Conservation (phyloP, 1,140 invertebrate genomes). For the Babylonia areolata region DNA sequence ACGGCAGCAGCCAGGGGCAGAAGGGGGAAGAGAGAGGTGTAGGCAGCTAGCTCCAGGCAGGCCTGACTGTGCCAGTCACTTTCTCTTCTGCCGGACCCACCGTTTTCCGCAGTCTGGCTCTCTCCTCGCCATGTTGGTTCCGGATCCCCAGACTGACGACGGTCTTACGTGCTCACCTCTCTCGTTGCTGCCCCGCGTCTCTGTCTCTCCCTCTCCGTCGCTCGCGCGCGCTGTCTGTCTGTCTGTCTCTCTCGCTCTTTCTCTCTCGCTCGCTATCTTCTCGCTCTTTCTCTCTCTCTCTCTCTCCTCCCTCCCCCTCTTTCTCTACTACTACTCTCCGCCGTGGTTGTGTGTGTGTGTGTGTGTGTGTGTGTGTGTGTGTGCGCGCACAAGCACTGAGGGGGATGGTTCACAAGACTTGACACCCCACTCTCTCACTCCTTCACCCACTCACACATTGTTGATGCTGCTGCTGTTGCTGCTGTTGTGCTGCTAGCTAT, state of each 20-base stretch:
- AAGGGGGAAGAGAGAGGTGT: neutral
- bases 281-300: neutral
- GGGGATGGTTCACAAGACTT: neutral
- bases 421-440: neutral
- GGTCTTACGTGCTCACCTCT: neutral
- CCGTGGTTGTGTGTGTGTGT: too few species aligned
- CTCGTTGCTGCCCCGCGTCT: constrained; percentile 65
- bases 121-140: neutral
- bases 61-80: too few species aligned
- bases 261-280: constrained; percentile 5
- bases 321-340: too few species aligned
- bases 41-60: too few species aligned
- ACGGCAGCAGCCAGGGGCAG: too few species aligned
- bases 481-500: constrained; percentile 9
- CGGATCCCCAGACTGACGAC: neutral
- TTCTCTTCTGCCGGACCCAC: too few species aligned
- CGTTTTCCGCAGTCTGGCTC: neutral
- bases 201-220: constrained; percentile 50
- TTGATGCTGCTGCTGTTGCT: neutral
- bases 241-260: constrained; percentile 8
- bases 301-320: neutral
- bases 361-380: too few species aligned
- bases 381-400: neutral
- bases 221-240: constrained; percentile 59
- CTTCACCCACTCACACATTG: neutral